A percentile compares a stretch with the other conserved stretches of the same genome.
Conservation (phyloP, 2,797 vertebrate species). For the Apodemus agrarius region DNA sequence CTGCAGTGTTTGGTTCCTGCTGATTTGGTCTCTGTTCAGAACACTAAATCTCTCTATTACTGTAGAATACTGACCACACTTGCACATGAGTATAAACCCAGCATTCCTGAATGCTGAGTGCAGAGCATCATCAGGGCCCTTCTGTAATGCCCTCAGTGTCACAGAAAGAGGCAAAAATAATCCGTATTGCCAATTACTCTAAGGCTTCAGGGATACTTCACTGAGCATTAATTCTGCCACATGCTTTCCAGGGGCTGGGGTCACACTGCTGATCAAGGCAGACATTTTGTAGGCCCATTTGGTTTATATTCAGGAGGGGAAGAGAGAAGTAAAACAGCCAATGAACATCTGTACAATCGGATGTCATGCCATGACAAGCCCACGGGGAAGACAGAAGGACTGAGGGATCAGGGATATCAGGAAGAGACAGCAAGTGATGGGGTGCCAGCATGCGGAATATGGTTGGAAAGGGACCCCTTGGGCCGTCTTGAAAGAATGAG, state of each 20-base stretch:
- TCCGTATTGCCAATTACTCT: neutral
- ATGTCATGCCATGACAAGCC: rapidly evolving
- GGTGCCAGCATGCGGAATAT: neutral
- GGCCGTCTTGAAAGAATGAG: neutral
- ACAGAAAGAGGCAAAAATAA: neutral
- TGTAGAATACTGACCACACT: too few relatives aligned
- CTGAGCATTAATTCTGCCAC: neutral
- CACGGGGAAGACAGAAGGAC: rapidly evolving
- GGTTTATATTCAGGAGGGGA: neutral
- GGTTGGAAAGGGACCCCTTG: neutral
- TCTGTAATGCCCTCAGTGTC: neutral
- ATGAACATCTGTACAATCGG: rapidly evolving
- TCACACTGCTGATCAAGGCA: neutral
- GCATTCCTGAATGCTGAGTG: neutral
- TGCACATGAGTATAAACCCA: too few relatives aligned
- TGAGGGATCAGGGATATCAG: neutral
- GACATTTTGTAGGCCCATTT: rapidly evolving
- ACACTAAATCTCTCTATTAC: neutral
- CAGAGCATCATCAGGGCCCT: neutral
- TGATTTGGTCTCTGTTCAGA: neutral
- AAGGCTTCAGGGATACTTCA: neutral
- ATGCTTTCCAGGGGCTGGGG: too few relatives aligned
- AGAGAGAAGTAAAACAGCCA: neutral
- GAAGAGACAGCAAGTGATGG: too few relatives aligned
- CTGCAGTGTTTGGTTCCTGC: too few relatives aligned